A percentile compares a stretch with the other conserved stretches of the same genome.
Evolutionary conservation across 2,888 invertebrate species (phyloP).

Genomic region (Cotesia congregata): DNA sequence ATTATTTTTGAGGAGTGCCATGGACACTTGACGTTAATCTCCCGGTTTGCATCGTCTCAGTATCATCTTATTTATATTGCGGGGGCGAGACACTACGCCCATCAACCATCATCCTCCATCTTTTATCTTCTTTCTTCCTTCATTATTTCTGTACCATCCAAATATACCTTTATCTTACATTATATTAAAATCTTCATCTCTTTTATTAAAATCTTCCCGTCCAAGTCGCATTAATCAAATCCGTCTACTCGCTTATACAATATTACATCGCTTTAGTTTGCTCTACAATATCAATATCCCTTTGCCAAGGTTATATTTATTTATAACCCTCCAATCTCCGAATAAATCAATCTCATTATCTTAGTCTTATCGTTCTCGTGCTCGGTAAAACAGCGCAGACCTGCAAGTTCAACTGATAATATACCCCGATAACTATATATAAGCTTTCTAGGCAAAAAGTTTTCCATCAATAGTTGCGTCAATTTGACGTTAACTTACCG

Average conservation of each 20-base stretch:
- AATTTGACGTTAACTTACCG: no score
- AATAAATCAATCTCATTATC: background rate
- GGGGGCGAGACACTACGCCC: constrained; percentile 50
- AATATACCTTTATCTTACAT: background rate
- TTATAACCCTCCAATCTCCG: background rate
- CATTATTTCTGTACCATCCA: constrained; percentile 18
- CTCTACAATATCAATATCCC: background rate
- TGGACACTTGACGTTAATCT: background rate
- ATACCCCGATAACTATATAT: no score
- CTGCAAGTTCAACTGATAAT: no score
- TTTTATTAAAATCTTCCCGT: constrained; percentile 39
- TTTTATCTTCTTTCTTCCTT: constrained; percentile 8
- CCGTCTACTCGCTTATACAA: background rate
- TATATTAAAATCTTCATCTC: constrained; percentile 20
- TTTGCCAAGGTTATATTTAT: background rate
- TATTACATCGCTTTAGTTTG: background rate
- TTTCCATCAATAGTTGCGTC: no score
- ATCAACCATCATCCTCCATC: constrained; percentile 28
- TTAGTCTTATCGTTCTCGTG: background rate
- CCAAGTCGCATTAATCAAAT: constrained; percentile 10
- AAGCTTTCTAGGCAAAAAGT: no score
- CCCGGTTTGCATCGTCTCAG: background rate
- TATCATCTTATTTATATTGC: constrained; percentile 24
- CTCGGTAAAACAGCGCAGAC: background rate
- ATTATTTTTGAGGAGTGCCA: constrained; percentile 36